Evolutionary conservation across 2,888 invertebrate species (phyloP), one percentile per base, ranked within the genome.

Genomic region (Marronus borbonicus): DNA sequence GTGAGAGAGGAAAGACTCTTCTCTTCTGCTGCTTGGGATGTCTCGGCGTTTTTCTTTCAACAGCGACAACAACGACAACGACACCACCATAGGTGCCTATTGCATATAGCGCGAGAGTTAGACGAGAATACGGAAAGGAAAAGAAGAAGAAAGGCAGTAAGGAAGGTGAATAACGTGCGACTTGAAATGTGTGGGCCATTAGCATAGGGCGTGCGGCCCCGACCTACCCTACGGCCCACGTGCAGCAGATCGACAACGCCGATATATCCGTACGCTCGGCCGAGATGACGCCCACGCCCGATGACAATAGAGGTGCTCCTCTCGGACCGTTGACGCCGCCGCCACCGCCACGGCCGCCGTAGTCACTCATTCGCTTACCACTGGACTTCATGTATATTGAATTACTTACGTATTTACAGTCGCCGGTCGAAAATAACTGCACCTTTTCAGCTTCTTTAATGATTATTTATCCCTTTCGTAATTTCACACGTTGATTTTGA

Each of bases 221-320:
- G 84, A 84, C 84, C 84, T 84, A 83, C 84, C 84, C 84, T 81
- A 84, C 83, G 82, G 83, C 84, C 84, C 84, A 84, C 84, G 84
- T 83, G 83, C 81, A 81, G 20, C 17, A 82, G 84, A 84, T 83
- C 83, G 81, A 82, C 82, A 84, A 77, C 69, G 65, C 31, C 65
- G 80, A 80, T 79, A 80, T 76, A 58, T 76, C 80, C 78, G 79
- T 76, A 20, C 17, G 55, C 55, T 20, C 55, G 55, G 8, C 8
- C 24, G 66, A 28, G 64, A 20, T 78, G 55, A 81, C 81, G 80
- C 80, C 81, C 80, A 81, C 81, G n/a, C 28, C 60, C 55, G 55
- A 80, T 80, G 78, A 81, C 81, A 81, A 81, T 81, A 79, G 81
- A 79, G 69, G 74, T 79, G 76, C 55, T 58, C 55, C 55, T 58